Base-by-base conservation (phyloP, 2,797 vertebrate species). In the Holocentrus rufus region DNA sequence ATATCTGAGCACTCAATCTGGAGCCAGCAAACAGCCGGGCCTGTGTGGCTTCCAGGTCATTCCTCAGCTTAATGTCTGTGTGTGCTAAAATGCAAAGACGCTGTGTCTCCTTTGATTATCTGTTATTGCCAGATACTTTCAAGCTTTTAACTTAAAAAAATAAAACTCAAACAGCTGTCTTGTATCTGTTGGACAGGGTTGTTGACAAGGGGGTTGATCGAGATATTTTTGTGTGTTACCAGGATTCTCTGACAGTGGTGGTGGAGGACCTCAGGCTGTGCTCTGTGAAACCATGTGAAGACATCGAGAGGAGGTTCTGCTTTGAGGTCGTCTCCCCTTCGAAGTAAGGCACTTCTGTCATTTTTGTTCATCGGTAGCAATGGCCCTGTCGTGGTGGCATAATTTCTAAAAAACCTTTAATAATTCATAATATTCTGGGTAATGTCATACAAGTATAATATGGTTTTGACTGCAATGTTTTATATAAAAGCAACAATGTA, bases 251-350 rank as follows among this genome's bases (percentile, higher is more conserved):
- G 76, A 99, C 98, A 0, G 97, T 99, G 60, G 98, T 99, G 83
- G 98, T 99, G 64, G 97, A 99, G 9, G 98, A 99, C 81, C 94
- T 99, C 58, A 84, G 98, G 20, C 94, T 99, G 15, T 99, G 98
- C 71, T 96, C 97, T 0, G 97, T 99, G 52, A 99, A 99, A 82
- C 97, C 97, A 0, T 98, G 95, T 0, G 98, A 99, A 87, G 98
- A 99, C 91, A 97, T 96, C 0, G 98, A 99, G 90, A 95, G 98
- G 88, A 94, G 98, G 85, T 99, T 99, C 92, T 99, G 98, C 92
- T 99, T 99, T 17, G 98, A 99, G 91, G 97, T 99, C 0, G 95
- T 98, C 76, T 99, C 98, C 0, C 98, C 97, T 15, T 95, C 95
- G 76, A 99, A 99, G 98, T 99, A 93, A 94, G 97, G 39, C 49